phyloP scores from a whole-genome alignment of 1,140 invertebrate species.

The Eriosoma lanigerum region DNA sequence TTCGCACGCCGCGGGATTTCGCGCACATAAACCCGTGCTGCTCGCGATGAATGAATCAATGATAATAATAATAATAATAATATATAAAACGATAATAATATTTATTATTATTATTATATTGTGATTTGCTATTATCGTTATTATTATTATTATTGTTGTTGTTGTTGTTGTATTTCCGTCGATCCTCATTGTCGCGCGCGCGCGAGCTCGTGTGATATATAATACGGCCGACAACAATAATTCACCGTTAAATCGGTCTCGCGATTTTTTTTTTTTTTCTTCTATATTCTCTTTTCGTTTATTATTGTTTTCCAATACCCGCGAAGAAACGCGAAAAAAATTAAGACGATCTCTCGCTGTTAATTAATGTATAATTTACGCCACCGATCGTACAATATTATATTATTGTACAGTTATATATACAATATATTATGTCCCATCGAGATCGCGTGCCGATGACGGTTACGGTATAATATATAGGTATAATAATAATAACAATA shows the following conservation, averaged over 20 bases:
- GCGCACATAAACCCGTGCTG: not conserved
- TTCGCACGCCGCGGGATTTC: slow-evolving; percentile 18
- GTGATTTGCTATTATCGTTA: slow-evolving; percentile 4
- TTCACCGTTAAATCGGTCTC: slow-evolving; percentile 43
- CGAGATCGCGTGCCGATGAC: not conserved
- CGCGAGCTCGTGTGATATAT: too few relatives aligned
- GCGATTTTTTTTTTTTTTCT: not conserved
- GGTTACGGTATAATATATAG: too few relatives aligned
- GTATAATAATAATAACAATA: too few relatives aligned
- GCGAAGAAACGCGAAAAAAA: not conserved
- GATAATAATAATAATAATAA: slow-evolving; percentile 13
- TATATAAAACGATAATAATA: too few relatives aligned
- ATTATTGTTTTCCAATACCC: not conserved
- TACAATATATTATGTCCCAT: slow-evolving; percentile 16
- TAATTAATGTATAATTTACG: slow-evolving; percentile 46
- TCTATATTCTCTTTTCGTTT: not conserved
- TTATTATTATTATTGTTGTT: too few relatives aligned
- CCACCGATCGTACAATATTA: not conserved
- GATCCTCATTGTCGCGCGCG: slow-evolving; percentile 24
- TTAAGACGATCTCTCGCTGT: slow-evolving; percentile 24
- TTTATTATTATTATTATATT: not conserved
- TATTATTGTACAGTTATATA: not conserved
- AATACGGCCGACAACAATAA: slow-evolving; percentile 36
- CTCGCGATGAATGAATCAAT: slow-evolving; percentile 6
- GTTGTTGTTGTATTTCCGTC: not conserved